Base-by-base conservation (phyloP, 2,113 vertebrate genomes). In the Indicator indicator region DNA sequence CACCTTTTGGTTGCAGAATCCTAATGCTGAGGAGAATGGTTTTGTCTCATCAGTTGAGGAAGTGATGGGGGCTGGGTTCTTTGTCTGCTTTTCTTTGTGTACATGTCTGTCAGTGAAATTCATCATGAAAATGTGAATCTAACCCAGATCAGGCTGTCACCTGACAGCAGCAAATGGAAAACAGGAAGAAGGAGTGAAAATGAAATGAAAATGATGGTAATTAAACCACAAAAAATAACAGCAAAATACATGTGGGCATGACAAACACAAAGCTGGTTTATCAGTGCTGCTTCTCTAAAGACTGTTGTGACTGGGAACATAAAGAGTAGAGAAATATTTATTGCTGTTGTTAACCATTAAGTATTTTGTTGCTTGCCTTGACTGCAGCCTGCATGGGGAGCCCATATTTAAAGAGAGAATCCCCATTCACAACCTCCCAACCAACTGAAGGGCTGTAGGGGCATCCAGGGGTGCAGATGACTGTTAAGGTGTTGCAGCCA, bases 201-300 rank as follows among this genome's bases (percentile, higher is more conserved):
- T 80, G 21, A 95, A 92, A 83, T 87, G 28, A 67, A 93, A 95
- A 96, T 90, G 21, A 59, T 3, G 10, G 32, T 64, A 79, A 89
- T 91, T 86, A 83, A 90, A 90, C 28, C 58, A 60, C 55, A 50
- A 77, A 90, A 91, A 91, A 67, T 14, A 81, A 64, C 56, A 78
- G 23, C 56, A 88, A 68, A 91, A 60, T 17, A 4, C 52, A 90
- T n/a, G 68, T 1, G 8, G 27, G 46, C 20, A 27, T 88, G 56
- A 27, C 1, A 59, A 82, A 84, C 33, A 6, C 56, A 24, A 11
- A 9, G 12, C 58, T 87, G 89, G 15, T 79, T 75, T 62, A 75
- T 70, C 17, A 3, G 3, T 27, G 58, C 42, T 75, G 52, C 33
- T 62, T 30, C 55, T 44, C 27, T 68, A 21, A 62, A 50, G 50